Evolutionary conservation across 2,113 vertebrate genomes (phyloP).

Genomic region (Sakesphorus luctuosus): DNA sequence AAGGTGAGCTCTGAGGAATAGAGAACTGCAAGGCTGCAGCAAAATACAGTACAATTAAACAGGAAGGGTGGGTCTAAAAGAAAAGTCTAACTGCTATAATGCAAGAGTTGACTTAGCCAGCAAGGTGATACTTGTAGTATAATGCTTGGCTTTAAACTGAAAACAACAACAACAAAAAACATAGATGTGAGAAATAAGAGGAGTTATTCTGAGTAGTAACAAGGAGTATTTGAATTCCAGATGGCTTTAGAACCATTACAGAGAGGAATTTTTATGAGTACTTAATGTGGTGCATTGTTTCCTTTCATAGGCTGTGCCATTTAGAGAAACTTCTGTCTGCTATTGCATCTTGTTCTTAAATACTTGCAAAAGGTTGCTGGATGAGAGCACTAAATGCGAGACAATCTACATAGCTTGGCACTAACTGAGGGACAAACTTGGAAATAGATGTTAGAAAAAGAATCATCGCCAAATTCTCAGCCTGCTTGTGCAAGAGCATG

Average conservation of each 20-base stretch:
- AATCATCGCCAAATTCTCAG: background rate
- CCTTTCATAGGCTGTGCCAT: background rate
- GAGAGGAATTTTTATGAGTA: background rate
- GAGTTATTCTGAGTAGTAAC: background rate
- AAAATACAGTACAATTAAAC: constrained; percentile 6
- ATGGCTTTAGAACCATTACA: background rate
- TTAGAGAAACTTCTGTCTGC: background rate
- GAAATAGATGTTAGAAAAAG: background rate
- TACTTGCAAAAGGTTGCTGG: background rate
- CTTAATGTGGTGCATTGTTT: background rate
- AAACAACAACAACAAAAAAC: background rate
- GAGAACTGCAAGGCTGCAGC: constrained; percentile 56
- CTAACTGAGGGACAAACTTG: background rate
- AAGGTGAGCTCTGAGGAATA: constrained; percentile 93
- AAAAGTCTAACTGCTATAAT: constrained; percentile 17
- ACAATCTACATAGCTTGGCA: background rate
- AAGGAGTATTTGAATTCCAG: constrained; percentile 5
- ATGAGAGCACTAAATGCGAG: background rate
- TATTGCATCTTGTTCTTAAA: background rate
- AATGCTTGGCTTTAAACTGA: background rate
- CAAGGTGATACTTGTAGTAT: background rate
- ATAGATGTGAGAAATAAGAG: background rate
- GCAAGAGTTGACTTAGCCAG: constrained; percentile 69
- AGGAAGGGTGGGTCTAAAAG: constrained; percentile 51
- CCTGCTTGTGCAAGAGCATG: background rate